Evolutionary conservation across 2,113 vertebrate genomes (phyloP).

Genomic region (Harpagus bidentatus): DNA sequence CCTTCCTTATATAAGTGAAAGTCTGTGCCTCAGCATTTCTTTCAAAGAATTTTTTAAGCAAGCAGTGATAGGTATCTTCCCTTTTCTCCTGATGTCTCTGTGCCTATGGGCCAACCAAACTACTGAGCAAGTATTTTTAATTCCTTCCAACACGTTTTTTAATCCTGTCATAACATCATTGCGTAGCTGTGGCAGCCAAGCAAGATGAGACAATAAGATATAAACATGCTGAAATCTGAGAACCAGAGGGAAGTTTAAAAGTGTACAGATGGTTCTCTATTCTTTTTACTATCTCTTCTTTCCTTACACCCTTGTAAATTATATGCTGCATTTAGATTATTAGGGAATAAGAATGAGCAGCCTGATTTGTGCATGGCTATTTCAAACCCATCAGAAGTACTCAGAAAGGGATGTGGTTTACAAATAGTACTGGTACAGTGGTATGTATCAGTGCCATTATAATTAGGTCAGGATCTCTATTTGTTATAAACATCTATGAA

Average conservation of each 20-base stretch:
- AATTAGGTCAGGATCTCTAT: background rate
- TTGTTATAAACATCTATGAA: background rate
- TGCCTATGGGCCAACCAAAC: background rate
- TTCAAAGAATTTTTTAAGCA: constrained; percentile 52
- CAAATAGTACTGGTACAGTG: background rate
- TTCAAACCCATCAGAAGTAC: background rate
- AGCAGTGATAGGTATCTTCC: constrained; percentile 7
- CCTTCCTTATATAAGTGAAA: constrained; percentile 58
- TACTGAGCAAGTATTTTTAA: background rate
- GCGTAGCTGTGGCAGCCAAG: background rate
- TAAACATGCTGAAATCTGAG: background rate
- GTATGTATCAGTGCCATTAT: background rate
- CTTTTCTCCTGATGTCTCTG: background rate
- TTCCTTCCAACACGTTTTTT: background rate
- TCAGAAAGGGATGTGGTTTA: background rate
- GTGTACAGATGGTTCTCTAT: background rate
- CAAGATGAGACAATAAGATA: constrained; percentile 5
- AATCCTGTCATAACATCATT: background rate
- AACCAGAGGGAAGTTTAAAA: background rate
- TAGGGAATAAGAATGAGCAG: background rate
- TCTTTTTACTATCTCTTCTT: background rate
- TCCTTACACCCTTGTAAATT: background rate
- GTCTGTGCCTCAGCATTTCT: constrained; percentile 49
- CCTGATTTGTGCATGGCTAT: background rate
- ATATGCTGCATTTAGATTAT: background rate